These are phyloP conservation scores for Drosophila lutescens DNA, from an alignment of 2,888 invertebrate species.

Conservation along the genomic window DNA sequence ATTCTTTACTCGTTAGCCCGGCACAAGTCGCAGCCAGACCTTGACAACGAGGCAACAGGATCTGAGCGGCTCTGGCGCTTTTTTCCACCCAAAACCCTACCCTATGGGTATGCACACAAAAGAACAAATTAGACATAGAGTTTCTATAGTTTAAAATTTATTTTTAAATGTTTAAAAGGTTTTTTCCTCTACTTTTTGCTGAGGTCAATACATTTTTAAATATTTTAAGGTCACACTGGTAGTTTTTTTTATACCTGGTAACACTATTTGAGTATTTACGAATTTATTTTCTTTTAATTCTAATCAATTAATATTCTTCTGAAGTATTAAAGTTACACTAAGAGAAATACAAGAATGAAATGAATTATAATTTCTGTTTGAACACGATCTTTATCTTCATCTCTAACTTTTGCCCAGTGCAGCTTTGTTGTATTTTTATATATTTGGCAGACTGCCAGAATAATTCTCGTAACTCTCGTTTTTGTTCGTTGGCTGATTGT, in stretches of 20 bases:
- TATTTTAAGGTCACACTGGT: too few species aligned
- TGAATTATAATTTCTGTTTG: too few species aligned
- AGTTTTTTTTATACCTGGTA: too few species aligned
- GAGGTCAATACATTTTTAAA: too few species aligned
- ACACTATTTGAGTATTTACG: too few species aligned
- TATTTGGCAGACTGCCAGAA: constrained; percentile 63
- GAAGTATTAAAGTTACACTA: too few species aligned
- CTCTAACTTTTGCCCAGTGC: background rate
- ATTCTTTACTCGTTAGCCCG: constrained; percentile 40
- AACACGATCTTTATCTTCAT: too few species aligned
- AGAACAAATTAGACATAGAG: background rate
- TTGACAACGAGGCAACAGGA: constrained; percentile 44
- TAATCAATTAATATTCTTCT: too few species aligned
- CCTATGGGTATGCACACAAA: constrained; percentile 7
- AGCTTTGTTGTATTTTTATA: constrained; percentile 13
- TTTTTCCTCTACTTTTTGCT: background rate
- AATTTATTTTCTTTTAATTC: too few species aligned
- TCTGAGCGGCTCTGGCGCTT: constrained; percentile 22
- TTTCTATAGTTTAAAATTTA: background rate
- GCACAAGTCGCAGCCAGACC: constrained; percentile 38
- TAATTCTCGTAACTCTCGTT: constrained; percentile 64
- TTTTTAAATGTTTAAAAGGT: background rate
- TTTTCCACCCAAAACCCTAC: background rate
- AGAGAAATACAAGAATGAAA: too few species aligned
- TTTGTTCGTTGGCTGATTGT: constrained; percentile 36